Evolutionary conservation across 1,140 invertebrate species (phyloP), one percentile per base, ranked within the genome.

Genomic region (Xylocopa sonorina): DNA sequence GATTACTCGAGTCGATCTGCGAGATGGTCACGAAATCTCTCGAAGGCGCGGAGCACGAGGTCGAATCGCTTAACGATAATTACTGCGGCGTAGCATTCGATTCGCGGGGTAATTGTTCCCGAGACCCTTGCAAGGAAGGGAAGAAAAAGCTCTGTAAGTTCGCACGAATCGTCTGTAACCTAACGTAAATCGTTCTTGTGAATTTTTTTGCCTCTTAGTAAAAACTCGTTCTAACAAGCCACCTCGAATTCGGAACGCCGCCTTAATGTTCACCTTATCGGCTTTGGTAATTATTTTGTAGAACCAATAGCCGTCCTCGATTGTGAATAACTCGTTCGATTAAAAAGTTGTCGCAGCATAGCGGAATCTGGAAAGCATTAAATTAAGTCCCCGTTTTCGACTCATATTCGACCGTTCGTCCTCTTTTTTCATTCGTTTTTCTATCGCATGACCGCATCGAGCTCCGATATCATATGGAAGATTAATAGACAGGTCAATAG

Each of bases 11-110:
- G 4, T 48, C 46, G 55, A 32, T 71, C 76, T 78, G 58, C 32
- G 64, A 60, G 50, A 73, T 66, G 53, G 51, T 66, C 78, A 68
- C 67, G 66, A 50, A 32, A 78, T 55, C 58, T 63, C 58, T 53
- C 43, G 32, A 53, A 62, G 32, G 18, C 43, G n/a, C 29, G 38
- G 75, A 38, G 55, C 50, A 55, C 50, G 46, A 81, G 76, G 67
- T 73, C 57, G 62, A 66, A 82, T 67, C 63, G 62, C 68, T 67
- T 71, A 57, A 82, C 51, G 68, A 55, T 78, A 78, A 78, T 82
- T 73, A 73, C 63, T 67, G 41, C 38, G 50, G 41, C 50, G 62
- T 72, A 69, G 67, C 41, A 72, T 60, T 81, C 48, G 55, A 80
- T 63, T 76, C 53, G 21, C 48, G 62, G 38, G 55, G 38, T 75